phyloP scores from a whole-genome alignment of 2,888 invertebrate species.

The Orchesella flavescens region DNA sequence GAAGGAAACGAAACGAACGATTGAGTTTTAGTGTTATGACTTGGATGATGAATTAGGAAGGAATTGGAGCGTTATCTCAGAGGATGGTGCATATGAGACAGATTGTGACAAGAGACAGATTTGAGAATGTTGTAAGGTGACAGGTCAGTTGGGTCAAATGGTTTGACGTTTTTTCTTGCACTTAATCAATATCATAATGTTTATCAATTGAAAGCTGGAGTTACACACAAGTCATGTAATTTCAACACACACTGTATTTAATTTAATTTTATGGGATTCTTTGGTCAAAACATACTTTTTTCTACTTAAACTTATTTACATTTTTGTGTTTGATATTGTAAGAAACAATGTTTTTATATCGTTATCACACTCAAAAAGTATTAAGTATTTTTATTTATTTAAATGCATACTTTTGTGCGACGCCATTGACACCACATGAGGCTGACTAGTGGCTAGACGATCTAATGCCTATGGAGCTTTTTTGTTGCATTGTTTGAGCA shows the following conservation, averaged over 20 bases:
- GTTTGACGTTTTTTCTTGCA: constrained; percentile 62
- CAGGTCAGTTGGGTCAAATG: constrained; percentile 52
- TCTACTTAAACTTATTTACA: no score
- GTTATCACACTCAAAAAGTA: no score
- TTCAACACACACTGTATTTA: not conserved
- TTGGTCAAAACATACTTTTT: no score
- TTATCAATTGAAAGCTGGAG: not conserved
- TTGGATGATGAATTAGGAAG: constrained; percentile 49
- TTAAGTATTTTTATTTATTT: no score
- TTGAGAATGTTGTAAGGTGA: constrained; percentile 21
- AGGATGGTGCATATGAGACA: no score
- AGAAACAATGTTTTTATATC: no score
- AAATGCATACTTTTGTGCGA: not conserved
- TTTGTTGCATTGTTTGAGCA: constrained; percentile 32
- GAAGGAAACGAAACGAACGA: constrained; percentile 23
- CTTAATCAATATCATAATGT: constrained; percentile 54
- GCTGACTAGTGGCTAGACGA: constrained; percentile 55
- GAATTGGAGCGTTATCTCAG: constrained; percentile 22
- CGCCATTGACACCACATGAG: constrained; percentile 58
- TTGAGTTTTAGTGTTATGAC: constrained; percentile 36
- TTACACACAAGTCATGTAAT: no score
- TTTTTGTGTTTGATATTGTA: no score
- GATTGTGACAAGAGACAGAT: no score
- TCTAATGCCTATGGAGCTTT: constrained; percentile 35
- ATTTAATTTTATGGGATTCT: not conserved